Evolutionary conservation across 2,888 invertebrate genomes (phyloP).

Genomic region (Tachystola acroxantha): DNA sequence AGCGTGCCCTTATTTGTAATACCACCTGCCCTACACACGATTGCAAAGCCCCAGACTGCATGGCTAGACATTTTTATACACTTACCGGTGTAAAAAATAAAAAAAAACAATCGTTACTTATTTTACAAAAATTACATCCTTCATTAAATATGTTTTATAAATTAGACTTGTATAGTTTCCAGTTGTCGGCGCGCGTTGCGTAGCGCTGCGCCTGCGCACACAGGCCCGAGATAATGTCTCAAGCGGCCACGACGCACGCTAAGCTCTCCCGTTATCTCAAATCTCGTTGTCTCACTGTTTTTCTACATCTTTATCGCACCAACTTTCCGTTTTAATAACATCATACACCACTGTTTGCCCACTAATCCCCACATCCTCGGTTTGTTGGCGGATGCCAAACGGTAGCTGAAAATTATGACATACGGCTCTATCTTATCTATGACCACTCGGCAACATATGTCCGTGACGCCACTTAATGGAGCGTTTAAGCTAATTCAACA

Average conservation of each 20-base stretch:
- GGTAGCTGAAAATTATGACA: conserved; percentile 72
- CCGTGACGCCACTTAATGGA: conserved; percentile 63
- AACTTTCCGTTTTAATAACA: conserved; percentile 57
- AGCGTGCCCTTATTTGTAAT: neutral
- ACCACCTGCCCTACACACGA: neutral
- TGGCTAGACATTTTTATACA: no score
- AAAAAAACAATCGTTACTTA: no score
- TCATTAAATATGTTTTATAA: conserved; percentile 1
- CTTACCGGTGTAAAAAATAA: no score
- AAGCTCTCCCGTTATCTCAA: conserved; percentile 46
- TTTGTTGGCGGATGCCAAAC: conserved; percentile 66
- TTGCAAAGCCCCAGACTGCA: no score
- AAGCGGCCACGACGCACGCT: conserved; percentile 16
- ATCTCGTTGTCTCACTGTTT: conserved; percentile 52
- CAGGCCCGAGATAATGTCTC: conserved; percentile 25
- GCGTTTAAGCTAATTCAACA: conserved; percentile 59
- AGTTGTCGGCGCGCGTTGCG: conserved; percentile 11
- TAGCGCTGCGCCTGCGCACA: conserved; percentile 15
- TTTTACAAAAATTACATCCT: no score
- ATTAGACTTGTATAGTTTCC: conserved; percentile 12
- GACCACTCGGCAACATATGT: conserved; percentile 72
- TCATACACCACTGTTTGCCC: conserved; percentile 54
- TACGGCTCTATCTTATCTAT: conserved; percentile 75
- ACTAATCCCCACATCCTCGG: conserved; percentile 61
- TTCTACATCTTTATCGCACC: conserved; percentile 61